Conservation (phyloP, 1,140 invertebrate genomes). For the Trichonephila clavipes region DNA sequence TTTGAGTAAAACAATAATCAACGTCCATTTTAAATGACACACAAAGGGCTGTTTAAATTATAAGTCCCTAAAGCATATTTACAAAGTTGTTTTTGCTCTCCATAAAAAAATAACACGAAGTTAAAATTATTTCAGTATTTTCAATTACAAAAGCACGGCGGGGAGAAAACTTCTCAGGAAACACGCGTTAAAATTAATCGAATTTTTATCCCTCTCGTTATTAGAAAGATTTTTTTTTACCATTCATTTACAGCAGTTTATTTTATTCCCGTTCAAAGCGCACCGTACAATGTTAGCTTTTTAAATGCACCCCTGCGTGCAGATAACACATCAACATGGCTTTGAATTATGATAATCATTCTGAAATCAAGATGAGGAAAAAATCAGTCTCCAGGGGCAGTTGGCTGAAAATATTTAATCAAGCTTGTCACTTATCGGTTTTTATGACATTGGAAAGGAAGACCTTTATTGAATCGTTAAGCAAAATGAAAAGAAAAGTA, state of each 20-base stretch:
- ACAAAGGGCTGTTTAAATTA: neutral
- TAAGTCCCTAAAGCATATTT: neutral
- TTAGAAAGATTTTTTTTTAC: neutral
- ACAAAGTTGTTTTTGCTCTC: neutral
- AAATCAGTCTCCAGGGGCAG: slow-evolving; percentile 54
- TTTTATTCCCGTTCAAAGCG: neutral
- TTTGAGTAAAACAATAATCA: neutral
- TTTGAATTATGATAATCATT: slow-evolving; percentile 61
- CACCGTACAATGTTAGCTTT: neutral
- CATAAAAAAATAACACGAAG: neutral
- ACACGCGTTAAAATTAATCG: neutral
- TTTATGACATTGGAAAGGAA: slow-evolving; percentile 63
- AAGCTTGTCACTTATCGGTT: slow-evolving; percentile 71
- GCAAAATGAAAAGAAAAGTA: slow-evolving; percentile 61
- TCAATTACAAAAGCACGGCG: neutral
- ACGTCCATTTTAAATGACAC: neutral
- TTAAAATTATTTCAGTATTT: neutral
- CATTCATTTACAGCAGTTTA: neutral
- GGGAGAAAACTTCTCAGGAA: neutral
- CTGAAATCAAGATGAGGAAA: neutral
- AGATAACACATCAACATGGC: slow-evolving; percentile 30
- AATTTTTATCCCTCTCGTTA: neutral
- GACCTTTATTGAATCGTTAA: slow-evolving; percentile 73
- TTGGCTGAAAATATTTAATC: slow-evolving; percentile 74
- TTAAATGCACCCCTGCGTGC: slow-evolving; percentile 38